phyloP scores from a whole-genome alignment of 2,113 vertebrate genomes.

The Macheiramphus alcinus region DNA sequence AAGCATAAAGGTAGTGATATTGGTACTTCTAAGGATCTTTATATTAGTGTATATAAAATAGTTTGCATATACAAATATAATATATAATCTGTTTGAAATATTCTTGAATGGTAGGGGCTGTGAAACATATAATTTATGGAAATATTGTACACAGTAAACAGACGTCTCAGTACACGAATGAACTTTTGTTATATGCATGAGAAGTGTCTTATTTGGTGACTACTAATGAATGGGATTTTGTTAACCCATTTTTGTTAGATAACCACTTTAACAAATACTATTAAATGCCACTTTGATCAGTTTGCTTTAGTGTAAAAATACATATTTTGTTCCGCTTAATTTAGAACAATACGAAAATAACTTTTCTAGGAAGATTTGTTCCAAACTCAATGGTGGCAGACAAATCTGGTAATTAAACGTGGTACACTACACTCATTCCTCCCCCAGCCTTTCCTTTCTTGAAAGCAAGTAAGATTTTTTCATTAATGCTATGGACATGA shows the following conservation, averaged over 20 bases:
- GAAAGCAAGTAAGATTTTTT: neutral
- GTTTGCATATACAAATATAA: slow-evolving; percentile 62
- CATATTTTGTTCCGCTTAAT: neutral
- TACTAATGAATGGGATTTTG: slow-evolving; percentile 53
- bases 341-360: neutral
- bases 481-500: neutral
- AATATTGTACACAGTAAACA: slow-evolving; percentile 42
- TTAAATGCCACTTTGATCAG: slow-evolving; percentile 49
- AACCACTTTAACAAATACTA: slow-evolving; percentile 48
- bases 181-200: slow-evolving; percentile 53
- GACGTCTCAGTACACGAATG: slow-evolving; percentile 28
- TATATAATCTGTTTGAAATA: slow-evolving; percentile 56
- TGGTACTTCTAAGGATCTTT: slow-evolving; percentile 62
- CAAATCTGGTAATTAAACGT: neutral
- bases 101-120: slow-evolving; percentile 43
- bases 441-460: neutral
- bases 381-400: neutral
- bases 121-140: slow-evolving; percentile 54
- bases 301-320: slow-evolving; percentile 39
- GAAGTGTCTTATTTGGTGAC: slow-evolving; percentile 60
- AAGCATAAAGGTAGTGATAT: slow-evolving; percentile 52
- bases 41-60: slow-evolving; percentile 68
- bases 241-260: slow-evolving; percentile 49
- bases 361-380: slow-evolving; percentile 5
- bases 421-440: neutral